These are phyloP conservation scores for Fukomys damarensis DNA, from an alignment of 2,113 vertebrate species.

Conservation along the genomic window DNA sequence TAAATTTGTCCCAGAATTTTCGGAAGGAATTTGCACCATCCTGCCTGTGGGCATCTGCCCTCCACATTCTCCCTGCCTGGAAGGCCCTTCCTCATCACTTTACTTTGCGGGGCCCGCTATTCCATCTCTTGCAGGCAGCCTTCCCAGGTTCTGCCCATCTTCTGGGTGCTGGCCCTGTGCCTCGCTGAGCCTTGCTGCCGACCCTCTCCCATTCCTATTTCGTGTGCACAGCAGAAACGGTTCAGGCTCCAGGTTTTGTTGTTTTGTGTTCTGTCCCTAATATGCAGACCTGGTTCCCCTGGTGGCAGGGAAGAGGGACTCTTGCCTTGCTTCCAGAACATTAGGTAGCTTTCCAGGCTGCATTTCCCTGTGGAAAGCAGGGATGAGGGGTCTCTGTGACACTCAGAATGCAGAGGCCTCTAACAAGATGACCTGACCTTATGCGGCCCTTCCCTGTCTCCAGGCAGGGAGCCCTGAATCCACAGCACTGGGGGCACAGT, in stretches of 20 bases:
- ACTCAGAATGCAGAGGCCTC: background rate
- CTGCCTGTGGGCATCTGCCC: background rate
- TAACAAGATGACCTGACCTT: background rate
- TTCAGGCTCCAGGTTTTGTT: background rate
- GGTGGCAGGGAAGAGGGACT: background rate
- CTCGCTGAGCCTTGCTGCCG: background rate
- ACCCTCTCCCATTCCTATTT: background rate
- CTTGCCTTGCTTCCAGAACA: background rate
- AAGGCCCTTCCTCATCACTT: background rate
- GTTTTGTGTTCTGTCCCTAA: background rate
- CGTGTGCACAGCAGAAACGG: background rate
- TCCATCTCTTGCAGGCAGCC: conserved; percentile 61
- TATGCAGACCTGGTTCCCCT: background rate
- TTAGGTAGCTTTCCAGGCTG: background rate
- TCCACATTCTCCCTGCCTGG: background rate
- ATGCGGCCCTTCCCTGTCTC: background rate
- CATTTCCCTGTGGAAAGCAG: background rate
- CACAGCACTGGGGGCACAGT: background rate
- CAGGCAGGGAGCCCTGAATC: background rate
- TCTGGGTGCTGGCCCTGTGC: background rate
- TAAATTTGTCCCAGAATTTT: conserved; percentile 16
- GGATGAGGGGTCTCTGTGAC: background rate
- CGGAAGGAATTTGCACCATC: background rate
- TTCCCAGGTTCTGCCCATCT: background rate
- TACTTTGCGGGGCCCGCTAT: background rate